These are phyloP conservation scores for Colostygia pectinataria DNA, from an alignment of 2,888 invertebrate species.

Conservation along the genomic window DNA sequence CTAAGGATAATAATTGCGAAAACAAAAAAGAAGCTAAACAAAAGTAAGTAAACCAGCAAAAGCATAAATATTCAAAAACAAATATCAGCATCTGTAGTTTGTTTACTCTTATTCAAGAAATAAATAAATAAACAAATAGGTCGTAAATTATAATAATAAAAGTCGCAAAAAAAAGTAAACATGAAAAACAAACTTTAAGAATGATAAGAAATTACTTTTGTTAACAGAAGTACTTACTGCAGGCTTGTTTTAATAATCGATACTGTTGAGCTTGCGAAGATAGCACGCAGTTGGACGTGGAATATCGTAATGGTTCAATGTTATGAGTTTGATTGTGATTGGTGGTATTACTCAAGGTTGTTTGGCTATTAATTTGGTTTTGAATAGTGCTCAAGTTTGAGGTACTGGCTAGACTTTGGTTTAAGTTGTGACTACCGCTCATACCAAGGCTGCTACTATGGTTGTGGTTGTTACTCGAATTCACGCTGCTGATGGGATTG, in stretches of 20 bases:
- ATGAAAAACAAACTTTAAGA: no score
- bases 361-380: conserved; percentile 8
- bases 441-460: conserved; percentile 3
- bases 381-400: conserved; percentile 43
- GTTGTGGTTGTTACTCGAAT: conserved; percentile 10
- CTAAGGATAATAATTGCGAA: conserved; percentile 60
- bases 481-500: not conserved
- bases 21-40: conserved; percentile 4
- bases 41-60: no score
- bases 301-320: conserved; percentile 51
- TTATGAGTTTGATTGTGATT: conserved; percentile 9
- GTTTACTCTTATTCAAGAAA: conserved; percentile 35
- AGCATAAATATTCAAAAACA: conserved; percentile 3
- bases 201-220: no score
- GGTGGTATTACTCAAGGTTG: conserved; percentile 8
- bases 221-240: conserved; percentile 72
- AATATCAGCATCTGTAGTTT: conserved; percentile 27
- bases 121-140: conserved; percentile 35
- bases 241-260: conserved; percentile 59
- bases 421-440: conserved; percentile 4
- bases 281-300: conserved; percentile 62
- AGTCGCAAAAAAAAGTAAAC: conserved; percentile 4
- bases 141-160: conserved; percentile 34
- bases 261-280: conserved; percentile 61
- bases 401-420: conserved; percentile 2